Evolutionary conservation across 2,797 vertebrate genomes (phyloP).

Genomic region (Pangasius djambal): DNA sequence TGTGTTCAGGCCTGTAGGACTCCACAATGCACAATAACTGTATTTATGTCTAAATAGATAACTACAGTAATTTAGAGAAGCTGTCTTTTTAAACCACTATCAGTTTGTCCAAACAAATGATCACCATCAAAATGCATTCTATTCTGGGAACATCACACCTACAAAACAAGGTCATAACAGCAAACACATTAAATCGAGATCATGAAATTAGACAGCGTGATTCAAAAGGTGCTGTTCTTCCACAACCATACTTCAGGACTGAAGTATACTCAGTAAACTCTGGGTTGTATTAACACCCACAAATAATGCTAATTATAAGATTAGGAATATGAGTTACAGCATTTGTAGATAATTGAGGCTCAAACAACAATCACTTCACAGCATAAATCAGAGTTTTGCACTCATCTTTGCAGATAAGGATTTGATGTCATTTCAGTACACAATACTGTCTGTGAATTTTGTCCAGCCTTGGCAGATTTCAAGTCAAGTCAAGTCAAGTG

Average conservation of each 20-base stretch:
- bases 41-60: not conserved
- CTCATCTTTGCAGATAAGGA: not conserved
- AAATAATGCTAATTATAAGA: not conserved
- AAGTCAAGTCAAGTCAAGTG: not conserved
- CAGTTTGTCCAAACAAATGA: not conserved
- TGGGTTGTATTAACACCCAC: not conserved
- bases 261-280: not conserved
- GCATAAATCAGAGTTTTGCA: not conserved
- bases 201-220: not conserved
- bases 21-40: not conserved
- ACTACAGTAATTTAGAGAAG: not conserved
- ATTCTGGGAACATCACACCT: not conserved
- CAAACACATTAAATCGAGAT: not conserved
- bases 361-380: not conserved
- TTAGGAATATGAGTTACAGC: not conserved
- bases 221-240: not conserved
- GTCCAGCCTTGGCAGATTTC: not conserved
- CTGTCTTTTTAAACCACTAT: not conserved
- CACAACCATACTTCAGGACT: not conserved
- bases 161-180: not conserved
- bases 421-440: not conserved
- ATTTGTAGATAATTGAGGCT: not conserved
- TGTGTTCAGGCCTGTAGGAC: conserved; percentile 25
- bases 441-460: not conserved
- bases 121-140: conserved; percentile 4